Base-by-base conservation (phyloP, 1,140 invertebrate species). In the Aradophagus sp. region DNA sequence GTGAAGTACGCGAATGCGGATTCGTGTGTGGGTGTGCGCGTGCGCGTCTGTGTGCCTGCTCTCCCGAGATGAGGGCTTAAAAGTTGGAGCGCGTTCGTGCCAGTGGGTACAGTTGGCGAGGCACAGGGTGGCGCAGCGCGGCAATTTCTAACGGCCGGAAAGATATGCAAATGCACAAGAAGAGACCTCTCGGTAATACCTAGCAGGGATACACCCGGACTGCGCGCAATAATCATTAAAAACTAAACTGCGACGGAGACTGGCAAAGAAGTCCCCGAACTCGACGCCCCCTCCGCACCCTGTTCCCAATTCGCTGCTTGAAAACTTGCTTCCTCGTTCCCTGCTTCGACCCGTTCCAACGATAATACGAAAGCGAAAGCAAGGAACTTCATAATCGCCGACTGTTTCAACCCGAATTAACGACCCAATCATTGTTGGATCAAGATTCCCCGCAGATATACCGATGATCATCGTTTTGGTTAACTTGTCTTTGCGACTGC, bases 141-240 rank as follows among this genome's bases (percentile, higher is more conserved):
- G 75, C 74, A 78, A 83, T 80, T 83, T 79, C 77, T 80, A 79
- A 79, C 77, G 75, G 74, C 47, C 79, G 71, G 76, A 82, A 81
- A 81, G 81, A 83, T 83, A 84, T 84, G 83, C 80, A 81, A 84
- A 84, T 81, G 77, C 48, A 55, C 56, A 50, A 69, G 62, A 35
- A 55, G 61, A 66, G 65, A 69, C 59, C 44, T 56, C 59, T 53
- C 16, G 34, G 65, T 74, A 74, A 73, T 74, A 70, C 73, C 75
- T 74, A 66, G 68, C 74, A 74, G 74, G 52, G 56, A 68, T 68
- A 66, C 59, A 58, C 71, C 39, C 70, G 72, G 65, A 67, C 45
- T 56, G 65, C 58, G 73, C 59, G 77, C 80, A 83, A 83, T 83
- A 81, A 82, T 82, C 81, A 80, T 83, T 83, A 83, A 81, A 83